A percentile compares a stretch with the other conserved stretches of the same genome.
Evolutionary conservation across 1,140 invertebrate genomes (phyloP).

Genomic region (Ceratina calcarata): DNA sequence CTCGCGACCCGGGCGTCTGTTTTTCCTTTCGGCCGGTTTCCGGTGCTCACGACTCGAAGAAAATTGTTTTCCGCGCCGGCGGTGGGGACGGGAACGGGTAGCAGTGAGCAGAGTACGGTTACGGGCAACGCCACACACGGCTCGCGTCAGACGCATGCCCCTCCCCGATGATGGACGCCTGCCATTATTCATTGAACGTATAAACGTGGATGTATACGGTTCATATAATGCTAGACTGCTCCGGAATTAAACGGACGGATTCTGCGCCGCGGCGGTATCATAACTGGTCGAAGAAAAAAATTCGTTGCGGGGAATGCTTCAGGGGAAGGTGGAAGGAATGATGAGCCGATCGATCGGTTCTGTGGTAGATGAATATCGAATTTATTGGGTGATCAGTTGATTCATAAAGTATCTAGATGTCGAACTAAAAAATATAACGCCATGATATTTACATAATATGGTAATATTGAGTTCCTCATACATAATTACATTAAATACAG

Average conservation of each 20-base stretch:
- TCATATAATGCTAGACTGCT: slow-evolving; percentile 39
- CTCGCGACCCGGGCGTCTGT: not conserved
- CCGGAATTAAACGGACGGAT: slow-evolving; percentile 19
- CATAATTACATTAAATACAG: too few species aligned
- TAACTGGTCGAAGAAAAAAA: not conserved
- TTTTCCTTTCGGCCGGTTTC: not conserved
- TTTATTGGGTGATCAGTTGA: slow-evolving; percentile 3
- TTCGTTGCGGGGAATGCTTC: not conserved
- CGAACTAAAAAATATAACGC: not conserved
- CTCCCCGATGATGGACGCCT: slow-evolving; percentile 65
- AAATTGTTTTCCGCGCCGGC: slow-evolving; percentile 60
- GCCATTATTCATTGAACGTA: slow-evolving; percentile 69
- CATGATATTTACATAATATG: not conserved
- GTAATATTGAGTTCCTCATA: not conserved
- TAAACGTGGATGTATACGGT: slow-evolving; percentile 57
- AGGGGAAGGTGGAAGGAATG: not conserved
- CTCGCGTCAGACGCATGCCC: slow-evolving; percentile 63
- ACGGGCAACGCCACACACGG: slow-evolving; percentile 36
- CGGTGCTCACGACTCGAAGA: slow-evolving; percentile 43
- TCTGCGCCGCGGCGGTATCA: not conserved
- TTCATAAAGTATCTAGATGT: too few species aligned
- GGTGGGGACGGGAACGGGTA: slow-evolving; percentile 11
- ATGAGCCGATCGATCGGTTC: not conserved
- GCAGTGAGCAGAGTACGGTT: too few species aligned
- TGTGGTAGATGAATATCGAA: not conserved